Conservation (phyloP, 2,888 invertebrate species). For the Nomada ferruginata region DNA sequence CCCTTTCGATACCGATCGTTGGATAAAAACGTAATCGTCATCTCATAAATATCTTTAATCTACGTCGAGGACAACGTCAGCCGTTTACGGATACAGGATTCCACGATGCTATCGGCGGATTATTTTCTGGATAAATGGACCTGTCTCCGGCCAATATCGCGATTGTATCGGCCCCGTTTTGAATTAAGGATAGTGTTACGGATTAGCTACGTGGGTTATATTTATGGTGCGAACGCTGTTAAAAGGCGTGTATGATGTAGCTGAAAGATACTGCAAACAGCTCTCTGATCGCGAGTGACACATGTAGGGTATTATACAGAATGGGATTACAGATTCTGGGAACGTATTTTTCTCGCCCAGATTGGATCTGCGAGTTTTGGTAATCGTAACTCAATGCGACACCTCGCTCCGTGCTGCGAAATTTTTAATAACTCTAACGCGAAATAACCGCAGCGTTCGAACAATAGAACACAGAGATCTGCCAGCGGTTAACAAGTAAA, state of each 20-base stretch:
- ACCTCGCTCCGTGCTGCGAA: too few relatives aligned
- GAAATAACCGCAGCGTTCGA: too few relatives aligned
- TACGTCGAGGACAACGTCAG: slow-evolving; percentile 55
- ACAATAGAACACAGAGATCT: too few relatives aligned
- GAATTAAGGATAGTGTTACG: slow-evolving; percentile 27
- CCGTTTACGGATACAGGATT: slow-evolving; percentile 50
- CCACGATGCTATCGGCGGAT: slow-evolving; percentile 75
- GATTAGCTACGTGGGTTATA: slow-evolving; percentile 5
- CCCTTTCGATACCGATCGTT: slow-evolving; percentile 73
- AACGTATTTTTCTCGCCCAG: background rate
- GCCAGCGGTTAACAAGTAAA: too few relatives aligned
- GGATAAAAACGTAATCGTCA: slow-evolving; percentile 83
- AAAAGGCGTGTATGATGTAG: background rate
- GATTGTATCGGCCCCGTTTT: slow-evolving; percentile 41
- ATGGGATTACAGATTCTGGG: background rate
- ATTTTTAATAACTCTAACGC: too few relatives aligned
- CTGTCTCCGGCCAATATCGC: slow-evolving; percentile 66
- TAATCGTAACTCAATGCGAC: too few relatives aligned
- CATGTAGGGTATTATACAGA: slow-evolving; percentile 2
- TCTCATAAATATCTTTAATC: slow-evolving; percentile 83
- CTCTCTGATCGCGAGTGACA: background rate
- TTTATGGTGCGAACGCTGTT: slow-evolving; percentile 1
- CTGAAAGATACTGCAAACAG: background rate
- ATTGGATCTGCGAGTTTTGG: too few relatives aligned
- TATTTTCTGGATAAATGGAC: slow-evolving; percentile 83